Evolutionary conservation across 2,113 vertebrate species (phyloP), one percentile per base, ranked within the genome.

Genomic region (Atrichornis clamosus): DNA sequence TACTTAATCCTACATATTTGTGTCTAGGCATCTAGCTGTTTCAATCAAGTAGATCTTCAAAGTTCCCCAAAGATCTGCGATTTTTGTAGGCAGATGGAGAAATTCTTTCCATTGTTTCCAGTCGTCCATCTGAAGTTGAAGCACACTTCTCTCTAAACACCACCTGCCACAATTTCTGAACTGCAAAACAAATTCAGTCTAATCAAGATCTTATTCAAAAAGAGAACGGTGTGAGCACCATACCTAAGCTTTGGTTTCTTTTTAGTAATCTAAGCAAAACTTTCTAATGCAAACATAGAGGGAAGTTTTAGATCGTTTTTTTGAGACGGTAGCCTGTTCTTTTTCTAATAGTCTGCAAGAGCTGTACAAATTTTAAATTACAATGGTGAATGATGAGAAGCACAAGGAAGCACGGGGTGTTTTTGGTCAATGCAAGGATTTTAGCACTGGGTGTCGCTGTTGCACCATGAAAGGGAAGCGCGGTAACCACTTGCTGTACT

Each of bases 391-490:
- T 11, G 2, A 22, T n/a, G 42, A 44, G 35, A 42, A 84, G 28
- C 5, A n/a, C 1, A 26, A 7, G 44, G 19, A 84, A 84, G 11
- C 20, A 49, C 58, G 65, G 10, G 6, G 8, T 59, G 55, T 52
- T 64, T 84, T 75, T 79, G 15, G 53, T 94, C 50, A 95, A 42
- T 72, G 28, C n/a, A 44, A 28, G 16, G 6, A 1, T 46, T 95
- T 89, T 76, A 65, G 50, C 97, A 91, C 94, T 76, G 93, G 94
- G 70, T 97, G 98, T 96, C 98, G 91, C 83, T 80, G 24, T 93
- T 95, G 96, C 52, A 95, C 96, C 75, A 44, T 55, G 12, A 24
- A 83, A 64, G 44, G 7, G 28, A 74, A 90, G 41, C n/a, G 27
- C 2, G 1, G 6, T 18, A n/a, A 47, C 26, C 3, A 3, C 19